phyloP scores from a whole-genome alignment of 2,888 invertebrate species.

The Pimpla rufipes region DNA sequence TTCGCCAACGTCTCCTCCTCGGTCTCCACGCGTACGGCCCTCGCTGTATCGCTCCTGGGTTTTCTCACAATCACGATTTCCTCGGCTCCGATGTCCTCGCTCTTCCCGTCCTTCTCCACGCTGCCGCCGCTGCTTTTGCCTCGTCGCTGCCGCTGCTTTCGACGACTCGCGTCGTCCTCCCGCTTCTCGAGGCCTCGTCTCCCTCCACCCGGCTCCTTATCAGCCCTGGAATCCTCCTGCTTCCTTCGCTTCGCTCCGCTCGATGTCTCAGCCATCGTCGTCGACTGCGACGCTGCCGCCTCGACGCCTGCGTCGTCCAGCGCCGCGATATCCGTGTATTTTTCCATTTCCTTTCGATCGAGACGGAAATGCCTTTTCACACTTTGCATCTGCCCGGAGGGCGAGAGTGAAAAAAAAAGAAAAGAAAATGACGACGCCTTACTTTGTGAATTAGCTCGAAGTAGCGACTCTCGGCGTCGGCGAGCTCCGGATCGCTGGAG shows the following conservation, averaged over 20 bases:
- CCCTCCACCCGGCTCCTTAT: constrained; percentile 55
- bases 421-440: neutral
- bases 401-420: too few species aligned
- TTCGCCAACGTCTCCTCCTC: constrained; percentile 31
- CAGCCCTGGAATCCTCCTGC: constrained; percentile 66
- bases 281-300: constrained; percentile 13
- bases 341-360: constrained; percentile 79
- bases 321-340: constrained; percentile 72
- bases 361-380: too few species aligned
- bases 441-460: constrained; percentile 78
- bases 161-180: constrained; percentile 62
- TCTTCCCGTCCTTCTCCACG: constrained; percentile 52
- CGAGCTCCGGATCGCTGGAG: constrained; percentile 73
- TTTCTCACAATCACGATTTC: constrained; percentile 72
- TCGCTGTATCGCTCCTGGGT: constrained; percentile 52
- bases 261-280: constrained; percentile 44
- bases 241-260: constrained; percentile 58
- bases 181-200: constrained; percentile 52
- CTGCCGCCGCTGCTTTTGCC: constrained; percentile 42
- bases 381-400: too few species aligned
- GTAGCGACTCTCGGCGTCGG: constrained; percentile 78
- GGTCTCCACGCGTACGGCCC: constrained; percentile 1
- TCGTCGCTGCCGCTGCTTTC: constrained; percentile 12
- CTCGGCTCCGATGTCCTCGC: constrained; percentile 50
- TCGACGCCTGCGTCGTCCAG: constrained; percentile 49